Percentiles rank a stretch among this genome's conserved stretches.
Conservation (phyloP, 2,113 vertebrate species). For the Polypterus senegalus region DNA sequence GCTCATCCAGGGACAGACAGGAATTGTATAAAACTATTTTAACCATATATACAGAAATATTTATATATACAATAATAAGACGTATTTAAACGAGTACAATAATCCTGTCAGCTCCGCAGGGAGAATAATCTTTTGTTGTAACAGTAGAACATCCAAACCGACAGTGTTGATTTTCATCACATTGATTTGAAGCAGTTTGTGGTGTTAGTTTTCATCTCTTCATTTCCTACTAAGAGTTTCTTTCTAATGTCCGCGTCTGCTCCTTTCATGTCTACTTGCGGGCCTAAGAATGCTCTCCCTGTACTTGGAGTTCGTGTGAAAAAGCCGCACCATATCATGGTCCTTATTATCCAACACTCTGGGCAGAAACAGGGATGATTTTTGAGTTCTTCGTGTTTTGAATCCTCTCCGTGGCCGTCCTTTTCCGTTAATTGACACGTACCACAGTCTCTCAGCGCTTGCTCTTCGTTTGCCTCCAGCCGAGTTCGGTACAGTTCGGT, state of each 20-base stretch:
- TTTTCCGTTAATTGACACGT: constrained; percentile 87
- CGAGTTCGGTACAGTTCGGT: constrained; percentile 55
- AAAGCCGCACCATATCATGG: constrained; percentile 68
- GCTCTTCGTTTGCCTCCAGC: constrained; percentile 41
- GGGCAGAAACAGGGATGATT: constrained; percentile 90
- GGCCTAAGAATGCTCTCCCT: constrained; percentile 34
- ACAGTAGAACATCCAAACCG: background rate
- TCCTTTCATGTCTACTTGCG: constrained; percentile 25
- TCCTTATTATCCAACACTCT: constrained; percentile 82
- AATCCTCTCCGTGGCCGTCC: constrained; percentile 86
- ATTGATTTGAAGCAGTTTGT: constrained; percentile 10
- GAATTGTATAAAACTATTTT: constrained; percentile 7
- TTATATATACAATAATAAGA: constrained; percentile 12
- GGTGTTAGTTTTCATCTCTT: constrained; percentile 6
- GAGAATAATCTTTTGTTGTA: no score
- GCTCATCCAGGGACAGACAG: constrained; percentile 10
- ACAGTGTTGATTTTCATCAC: constrained; percentile 15
- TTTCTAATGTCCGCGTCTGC: constrained; percentile 32
- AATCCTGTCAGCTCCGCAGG: no score
- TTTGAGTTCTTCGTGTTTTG: constrained; percentile 85
- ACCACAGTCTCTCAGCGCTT: constrained; percentile 78
- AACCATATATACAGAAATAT: constrained; percentile 16
- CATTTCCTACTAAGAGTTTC: background rate
- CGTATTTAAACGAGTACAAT: no score
- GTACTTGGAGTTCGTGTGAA: constrained; percentile 27